These are phyloP conservation scores for Archips crataeganus DNA, from an alignment of 2,888 invertebrate species.

Conservation along the genomic window DNA sequence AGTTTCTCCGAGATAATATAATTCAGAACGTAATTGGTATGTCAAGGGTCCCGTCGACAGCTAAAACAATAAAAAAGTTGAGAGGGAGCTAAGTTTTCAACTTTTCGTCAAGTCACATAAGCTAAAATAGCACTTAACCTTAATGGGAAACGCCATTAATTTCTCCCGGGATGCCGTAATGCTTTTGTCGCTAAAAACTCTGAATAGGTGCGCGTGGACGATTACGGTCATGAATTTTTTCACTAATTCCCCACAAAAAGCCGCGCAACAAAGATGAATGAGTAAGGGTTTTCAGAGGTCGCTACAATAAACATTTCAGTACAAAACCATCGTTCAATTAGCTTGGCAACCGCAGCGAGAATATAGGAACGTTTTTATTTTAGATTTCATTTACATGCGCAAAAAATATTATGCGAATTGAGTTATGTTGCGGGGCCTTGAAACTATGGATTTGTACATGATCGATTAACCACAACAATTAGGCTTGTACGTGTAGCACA, in stretches of 20 bases:
- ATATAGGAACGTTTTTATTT: slow-evolving; percentile 17
- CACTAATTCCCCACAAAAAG: slow-evolving; percentile 50
- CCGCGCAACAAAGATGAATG: slow-evolving; percentile 40
- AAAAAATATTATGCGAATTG: too few species aligned
- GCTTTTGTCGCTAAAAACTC: slow-evolving; percentile 69
- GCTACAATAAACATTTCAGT: slow-evolving; percentile 42
- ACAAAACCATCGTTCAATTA: slow-evolving; percentile 46
- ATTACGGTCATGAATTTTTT: slow-evolving; percentile 54
- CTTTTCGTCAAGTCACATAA: slow-evolving; percentile 76
- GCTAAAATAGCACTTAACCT: slow-evolving; percentile 78
- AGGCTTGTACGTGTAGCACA: too few species aligned
- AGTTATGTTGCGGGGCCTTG: neutral
- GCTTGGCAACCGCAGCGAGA: slow-evolving; percentile 47
- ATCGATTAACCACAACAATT: too few species aligned
- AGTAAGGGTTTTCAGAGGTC: slow-evolving; percentile 40
- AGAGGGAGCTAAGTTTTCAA: slow-evolving; percentile 59
- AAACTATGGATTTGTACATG: neutral
- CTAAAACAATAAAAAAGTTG: slow-evolving; percentile 58
- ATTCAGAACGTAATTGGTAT: slow-evolving; percentile 43
- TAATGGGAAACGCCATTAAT: slow-evolving; percentile 75
- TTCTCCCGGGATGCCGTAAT: slow-evolving; percentile 73
- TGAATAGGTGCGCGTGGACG: slow-evolving; percentile 61
- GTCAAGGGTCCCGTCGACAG: slow-evolving; percentile 43
- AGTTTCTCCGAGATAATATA: slow-evolving; percentile 39
- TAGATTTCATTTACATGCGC: neutral